Conservation (phyloP, 2,797 vertebrate genomes). For the Pangasius djambal region DNA sequence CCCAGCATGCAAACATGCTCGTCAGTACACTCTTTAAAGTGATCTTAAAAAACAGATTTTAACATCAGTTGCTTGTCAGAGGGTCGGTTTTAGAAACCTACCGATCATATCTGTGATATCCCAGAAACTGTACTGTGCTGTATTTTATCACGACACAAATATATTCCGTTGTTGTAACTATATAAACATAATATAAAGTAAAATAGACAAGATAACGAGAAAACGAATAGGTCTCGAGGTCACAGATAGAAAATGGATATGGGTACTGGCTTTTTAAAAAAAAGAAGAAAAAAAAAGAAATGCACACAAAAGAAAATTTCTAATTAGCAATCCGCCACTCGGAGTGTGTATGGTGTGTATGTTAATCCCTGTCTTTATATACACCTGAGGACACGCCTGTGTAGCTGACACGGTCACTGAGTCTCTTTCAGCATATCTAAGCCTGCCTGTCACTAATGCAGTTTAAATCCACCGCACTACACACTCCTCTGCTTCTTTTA, state of each 20-base stretch:
- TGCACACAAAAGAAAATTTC: not conserved
- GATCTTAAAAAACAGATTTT: too few relatives aligned
- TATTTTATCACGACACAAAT: not conserved
- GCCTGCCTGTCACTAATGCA: not conserved
- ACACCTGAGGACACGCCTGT: not conserved
- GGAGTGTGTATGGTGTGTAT: conserved; percentile 1
- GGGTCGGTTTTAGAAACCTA: not conserved
- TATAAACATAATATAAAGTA: not conserved
- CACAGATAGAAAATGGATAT: not conserved
- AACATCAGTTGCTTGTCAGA: too few relatives aligned
- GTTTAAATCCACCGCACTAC: not conserved
- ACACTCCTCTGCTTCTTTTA: not conserved
- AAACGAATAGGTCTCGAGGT: not conserved
- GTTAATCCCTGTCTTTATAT: conserved; percentile 21
- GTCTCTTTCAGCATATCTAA: not conserved
- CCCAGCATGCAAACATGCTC: not conserved
- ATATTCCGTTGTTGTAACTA: not conserved
- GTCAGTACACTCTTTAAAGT: too few relatives aligned
- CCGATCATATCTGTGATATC: not conserved
- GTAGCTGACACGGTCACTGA: conserved; percentile 18
- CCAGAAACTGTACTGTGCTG: not conserved
- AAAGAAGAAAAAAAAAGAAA: not conserved
- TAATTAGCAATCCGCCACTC: not conserved
- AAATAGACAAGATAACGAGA: not conserved
- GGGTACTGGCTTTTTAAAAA: too few relatives aligned